Evolutionary conservation across 2,888 invertebrate species (phyloP).

Genomic region (Cyaniris semiargus): DNA sequence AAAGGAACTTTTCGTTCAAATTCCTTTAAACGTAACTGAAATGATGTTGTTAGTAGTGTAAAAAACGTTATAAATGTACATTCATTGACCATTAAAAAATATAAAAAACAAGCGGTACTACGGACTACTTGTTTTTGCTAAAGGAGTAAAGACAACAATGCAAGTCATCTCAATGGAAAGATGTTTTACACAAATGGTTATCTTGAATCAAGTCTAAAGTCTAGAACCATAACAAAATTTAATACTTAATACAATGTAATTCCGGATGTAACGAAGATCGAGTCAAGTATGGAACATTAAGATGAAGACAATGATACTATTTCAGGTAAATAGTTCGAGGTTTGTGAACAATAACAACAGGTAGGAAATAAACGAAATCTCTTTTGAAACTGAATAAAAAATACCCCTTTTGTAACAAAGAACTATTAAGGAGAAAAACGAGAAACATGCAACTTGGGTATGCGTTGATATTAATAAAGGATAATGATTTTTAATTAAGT

Average conservation of each 20-base stretch:
- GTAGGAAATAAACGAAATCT: slow-evolving; percentile 13
- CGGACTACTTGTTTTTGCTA: background rate
- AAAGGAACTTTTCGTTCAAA: too few species aligned
- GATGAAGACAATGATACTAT: slow-evolving; percentile 11
- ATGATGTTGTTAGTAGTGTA: too few species aligned
- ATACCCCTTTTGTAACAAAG: background rate
- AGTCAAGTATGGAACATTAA: background rate
- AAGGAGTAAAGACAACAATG: background rate
- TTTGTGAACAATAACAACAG: slow-evolving; percentile 5
- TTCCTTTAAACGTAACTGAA: too few species aligned
- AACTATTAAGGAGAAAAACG: background rate
- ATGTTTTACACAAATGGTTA: background rate
- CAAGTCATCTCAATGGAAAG: background rate
- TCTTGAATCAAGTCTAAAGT: background rate
- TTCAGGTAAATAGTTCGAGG: background rate
- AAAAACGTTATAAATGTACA: too few species aligned
- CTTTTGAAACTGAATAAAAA: background rate
- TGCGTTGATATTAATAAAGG: background rate
- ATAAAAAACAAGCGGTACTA: too few species aligned
- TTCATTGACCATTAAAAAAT: too few species aligned
- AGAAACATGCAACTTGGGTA: background rate
- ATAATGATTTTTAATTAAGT: background rate
- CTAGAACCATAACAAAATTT: background rate
- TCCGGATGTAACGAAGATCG: background rate
- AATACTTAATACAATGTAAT: background rate